Evolutionary conservation across 2,797 vertebrate species (phyloP).

Genomic region (Characodon lateralis): DNA sequence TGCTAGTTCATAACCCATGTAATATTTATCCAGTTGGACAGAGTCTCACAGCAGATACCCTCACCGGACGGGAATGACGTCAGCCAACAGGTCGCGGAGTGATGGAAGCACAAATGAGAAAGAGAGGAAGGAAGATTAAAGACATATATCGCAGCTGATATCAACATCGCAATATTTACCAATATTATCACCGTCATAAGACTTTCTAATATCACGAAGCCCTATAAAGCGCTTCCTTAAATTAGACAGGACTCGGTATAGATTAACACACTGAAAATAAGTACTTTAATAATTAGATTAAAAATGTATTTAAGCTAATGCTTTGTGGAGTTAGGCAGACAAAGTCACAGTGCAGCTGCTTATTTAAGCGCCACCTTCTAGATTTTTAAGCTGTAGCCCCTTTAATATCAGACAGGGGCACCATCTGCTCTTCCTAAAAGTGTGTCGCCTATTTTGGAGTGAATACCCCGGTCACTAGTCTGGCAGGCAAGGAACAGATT

Average conservation of each 20-base stretch:
- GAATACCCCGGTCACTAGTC: slow-evolving; percentile 2
- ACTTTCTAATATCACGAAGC: neutral
- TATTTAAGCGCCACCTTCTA: slow-evolving; percentile 33
- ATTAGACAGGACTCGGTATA: neutral
- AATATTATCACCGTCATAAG: neutral
- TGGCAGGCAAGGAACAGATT: neutral
- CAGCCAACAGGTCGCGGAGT: no score
- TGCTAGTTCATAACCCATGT: neutral
- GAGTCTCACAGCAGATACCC: no score
- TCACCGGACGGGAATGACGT: no score
- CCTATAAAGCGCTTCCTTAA: neutral
- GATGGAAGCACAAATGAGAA: neutral
- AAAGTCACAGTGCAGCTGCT: slow-evolving; percentile 34
- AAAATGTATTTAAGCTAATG: slow-evolving; percentile 30
- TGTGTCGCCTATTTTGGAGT: slow-evolving; percentile 47
- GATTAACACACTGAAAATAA: slow-evolving; percentile 12
- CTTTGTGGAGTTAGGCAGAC: slow-evolving; percentile 21
- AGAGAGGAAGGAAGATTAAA: neutral
- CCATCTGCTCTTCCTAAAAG: slow-evolving; percentile 61
- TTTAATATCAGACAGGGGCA: slow-evolving; percentile 58
- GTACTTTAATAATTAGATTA: slow-evolving; percentile 28
- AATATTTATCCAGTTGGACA: no score
- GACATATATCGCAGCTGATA: neutral
- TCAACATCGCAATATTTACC: neutral
- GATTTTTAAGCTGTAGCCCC: slow-evolving; percentile 64